Evolutionary conservation across 2,797 vertebrate genomes (phyloP).

Genomic region (Syncerus caffer): DNA sequence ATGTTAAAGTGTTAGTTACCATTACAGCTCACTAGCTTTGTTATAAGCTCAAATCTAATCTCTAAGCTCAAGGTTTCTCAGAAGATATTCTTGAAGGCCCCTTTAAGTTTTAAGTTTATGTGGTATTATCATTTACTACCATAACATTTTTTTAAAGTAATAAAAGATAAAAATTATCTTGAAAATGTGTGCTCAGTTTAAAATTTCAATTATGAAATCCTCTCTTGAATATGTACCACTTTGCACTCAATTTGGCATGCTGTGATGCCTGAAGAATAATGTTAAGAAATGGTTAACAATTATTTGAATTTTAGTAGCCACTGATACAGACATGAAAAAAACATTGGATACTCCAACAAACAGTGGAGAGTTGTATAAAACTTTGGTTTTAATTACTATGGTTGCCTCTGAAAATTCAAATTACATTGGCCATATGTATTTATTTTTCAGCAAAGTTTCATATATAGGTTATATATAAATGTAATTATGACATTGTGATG

Average conservation of each 20-base stretch:
- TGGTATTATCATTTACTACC: neutral
- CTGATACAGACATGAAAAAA: neutral
- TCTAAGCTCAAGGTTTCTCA: neutral
- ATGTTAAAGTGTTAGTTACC: neutral
- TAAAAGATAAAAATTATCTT: neutral
- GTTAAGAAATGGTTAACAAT: neutral
- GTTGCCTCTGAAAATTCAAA: neutral
- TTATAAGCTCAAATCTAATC: neutral
- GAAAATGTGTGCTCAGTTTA: neutral
- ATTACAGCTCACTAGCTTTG: neutral
- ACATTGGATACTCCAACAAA: neutral
- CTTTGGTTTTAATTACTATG: neutral
- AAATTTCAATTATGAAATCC: neutral
- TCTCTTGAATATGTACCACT: neutral
- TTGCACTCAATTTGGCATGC: neutral
- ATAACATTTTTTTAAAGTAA: slow-evolving; percentile 17
- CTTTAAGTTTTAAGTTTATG: neutral
- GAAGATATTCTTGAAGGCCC: neutral
- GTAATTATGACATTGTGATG: neutral
- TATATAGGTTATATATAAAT: neutral
- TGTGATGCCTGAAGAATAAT: neutral
- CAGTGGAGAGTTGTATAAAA: neutral
- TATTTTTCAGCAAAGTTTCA: neutral
- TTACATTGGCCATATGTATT: neutral
- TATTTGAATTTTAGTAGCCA: neutral